These are phyloP conservation scores for Aspidapion aeneum DNA, from an alignment of 2,888 invertebrate genomes.

Conservation along the genomic window DNA sequence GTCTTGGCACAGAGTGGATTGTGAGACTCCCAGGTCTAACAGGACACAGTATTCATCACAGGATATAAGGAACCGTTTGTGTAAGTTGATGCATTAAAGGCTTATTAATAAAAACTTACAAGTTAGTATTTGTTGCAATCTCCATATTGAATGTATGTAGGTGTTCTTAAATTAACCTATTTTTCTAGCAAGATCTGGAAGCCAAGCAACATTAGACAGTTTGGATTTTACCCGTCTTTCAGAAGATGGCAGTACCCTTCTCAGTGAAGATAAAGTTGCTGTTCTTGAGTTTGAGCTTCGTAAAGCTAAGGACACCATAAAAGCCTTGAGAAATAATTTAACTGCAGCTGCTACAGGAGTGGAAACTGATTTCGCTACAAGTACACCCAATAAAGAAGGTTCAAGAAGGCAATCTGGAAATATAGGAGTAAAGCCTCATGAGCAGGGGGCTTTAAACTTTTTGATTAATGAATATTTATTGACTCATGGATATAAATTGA, in stretches of 20 bases:
- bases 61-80: background rate
- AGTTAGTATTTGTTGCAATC: too few relatives aligned
- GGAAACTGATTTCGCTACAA: slow-evolving; percentile 32
- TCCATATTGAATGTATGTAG: too few relatives aligned
- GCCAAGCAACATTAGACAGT: slow-evolving; percentile 84
- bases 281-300: slow-evolving; percentile 84
- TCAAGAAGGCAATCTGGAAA: slow-evolving; percentile 45
- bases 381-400: slow-evolving; percentile 49
- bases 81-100: background rate
- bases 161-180: too few relatives aligned
- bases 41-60: background rate
- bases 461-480: slow-evolving; percentile 83
- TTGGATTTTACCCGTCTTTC: slow-evolving; percentile 82
- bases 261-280: slow-evolving; percentile 75
- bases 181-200: slow-evolving; percentile 80
- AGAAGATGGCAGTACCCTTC: slow-evolving; percentile 70
- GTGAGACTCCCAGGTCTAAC: background rate
- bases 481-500: slow-evolving; percentile 75
- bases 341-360: slow-evolving; percentile 57
- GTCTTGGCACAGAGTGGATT: background rate
- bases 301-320: slow-evolving; percentile 84
- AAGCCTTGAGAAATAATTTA: slow-evolving; percentile 73
- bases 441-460: slow-evolving; percentile 80
- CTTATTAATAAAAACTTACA: too few relatives aligned
- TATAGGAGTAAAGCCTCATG: slow-evolving; percentile 68